Percentiles rank a stretch among this genome's conserved stretches.
phyloP scores from a whole-genome alignment of 2,888 invertebrate species.

The Aquatica leii region DNA sequence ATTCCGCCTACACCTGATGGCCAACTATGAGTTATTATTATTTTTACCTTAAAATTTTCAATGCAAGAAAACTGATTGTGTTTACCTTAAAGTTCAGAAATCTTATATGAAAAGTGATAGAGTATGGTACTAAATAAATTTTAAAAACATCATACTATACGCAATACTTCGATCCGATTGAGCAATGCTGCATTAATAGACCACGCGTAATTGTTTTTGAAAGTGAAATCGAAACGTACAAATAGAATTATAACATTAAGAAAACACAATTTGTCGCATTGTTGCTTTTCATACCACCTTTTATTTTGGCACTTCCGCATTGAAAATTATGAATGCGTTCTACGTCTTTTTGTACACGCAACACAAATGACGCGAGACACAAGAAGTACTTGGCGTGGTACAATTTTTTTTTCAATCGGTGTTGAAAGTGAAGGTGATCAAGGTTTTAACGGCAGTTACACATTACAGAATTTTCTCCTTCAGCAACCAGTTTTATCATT shows the following conservation, averaged over 20 bases:
- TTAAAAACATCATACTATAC: slow-evolving; percentile 1
- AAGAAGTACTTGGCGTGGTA: slow-evolving; percentile 33
- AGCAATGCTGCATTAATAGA: slow-evolving; percentile 26
- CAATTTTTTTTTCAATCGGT: slow-evolving; percentile 29
- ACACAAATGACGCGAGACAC: slow-evolving; percentile 21
- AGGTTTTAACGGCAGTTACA: slow-evolving; percentile 42
- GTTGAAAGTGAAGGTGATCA: slow-evolving; percentile 48
- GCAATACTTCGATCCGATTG: slow-evolving; percentile 2
- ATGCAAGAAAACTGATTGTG: background rate
- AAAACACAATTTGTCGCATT: background rate
- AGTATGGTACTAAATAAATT: background rate
- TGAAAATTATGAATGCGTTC: no score
- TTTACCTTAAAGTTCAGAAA: background rate
- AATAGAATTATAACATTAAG: background rate
- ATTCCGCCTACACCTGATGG: no score
- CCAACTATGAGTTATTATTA: no score
- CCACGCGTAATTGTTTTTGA: slow-evolving; percentile 30
- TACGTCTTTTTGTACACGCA: background rate
- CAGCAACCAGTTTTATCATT: slow-evolving; percentile 23
- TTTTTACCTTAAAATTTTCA: no score
- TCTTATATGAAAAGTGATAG: background rate
- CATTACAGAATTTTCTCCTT: slow-evolving; percentile 33
- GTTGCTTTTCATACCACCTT: no score
- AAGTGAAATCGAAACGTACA: slow-evolving; percentile 27
- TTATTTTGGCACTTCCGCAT: no score